Evolutionary conservation across 2,888 invertebrate genomes (phyloP).

Genomic region (Tanytarsus gracilentus): DNA sequence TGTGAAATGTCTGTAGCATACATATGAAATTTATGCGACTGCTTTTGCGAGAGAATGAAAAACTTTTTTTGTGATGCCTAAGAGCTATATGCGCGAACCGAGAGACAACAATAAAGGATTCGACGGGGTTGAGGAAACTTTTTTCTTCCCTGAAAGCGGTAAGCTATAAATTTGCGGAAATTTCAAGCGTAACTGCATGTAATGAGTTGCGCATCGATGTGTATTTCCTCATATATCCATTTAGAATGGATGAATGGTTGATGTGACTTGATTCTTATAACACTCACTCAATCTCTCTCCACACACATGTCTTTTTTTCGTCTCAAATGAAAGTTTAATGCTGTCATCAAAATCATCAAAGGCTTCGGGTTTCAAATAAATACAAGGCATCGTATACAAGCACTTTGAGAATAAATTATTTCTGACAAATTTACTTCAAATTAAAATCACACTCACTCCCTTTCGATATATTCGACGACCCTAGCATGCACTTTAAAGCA

Average conservation of each 20-base stretch:
- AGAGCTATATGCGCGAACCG: conserved; percentile 8
- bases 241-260: not conserved
- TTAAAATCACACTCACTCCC: conserved; percentile 23
- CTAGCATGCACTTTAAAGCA: conserved; percentile 17
- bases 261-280: not conserved
- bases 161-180: conserved; percentile 12
- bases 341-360: conserved; percentile 1
- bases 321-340: not conserved
- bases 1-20: not conserved
- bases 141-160: not conserved
- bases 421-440: conserved; percentile 28
- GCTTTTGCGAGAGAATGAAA: not conserved
- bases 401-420: conserved; percentile 25
- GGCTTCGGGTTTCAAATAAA: conserved; percentile 7
- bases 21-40: not conserved
- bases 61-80: not conserved
- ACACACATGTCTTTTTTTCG: not conserved
- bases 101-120: not conserved
- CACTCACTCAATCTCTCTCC: not conserved
- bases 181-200: conserved; percentile 14
- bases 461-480: conserved; percentile 14
- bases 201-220: conserved; percentile 4
- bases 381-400: not conserved
- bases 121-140: not conserved
- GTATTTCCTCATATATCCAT: not conserved